A percentile compares a stretch with the other conserved stretches of the same genome.
These are phyloP conservation scores for Macaria notata DNA, from an alignment of 2,888 invertebrate genomes.

Conservation along the genomic window DNA sequence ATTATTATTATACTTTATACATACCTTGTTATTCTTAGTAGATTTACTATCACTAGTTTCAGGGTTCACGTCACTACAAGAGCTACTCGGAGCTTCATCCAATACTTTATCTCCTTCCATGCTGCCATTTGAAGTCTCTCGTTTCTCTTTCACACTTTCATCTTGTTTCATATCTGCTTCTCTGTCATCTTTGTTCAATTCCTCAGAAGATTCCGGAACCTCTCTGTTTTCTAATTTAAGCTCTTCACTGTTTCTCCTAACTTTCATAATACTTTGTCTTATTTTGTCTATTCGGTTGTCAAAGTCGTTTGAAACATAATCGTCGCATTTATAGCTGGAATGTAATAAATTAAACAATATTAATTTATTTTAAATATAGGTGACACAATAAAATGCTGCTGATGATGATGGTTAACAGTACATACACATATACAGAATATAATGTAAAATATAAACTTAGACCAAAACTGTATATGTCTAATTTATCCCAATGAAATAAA, in stretches of 20 bases:
- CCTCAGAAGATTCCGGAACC: slow-evolving; percentile 45
- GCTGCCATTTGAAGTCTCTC: slow-evolving; percentile 36
- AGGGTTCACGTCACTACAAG: slow-evolving; percentile 44
- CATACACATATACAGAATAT: no score
- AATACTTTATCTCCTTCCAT: slow-evolving; percentile 33
- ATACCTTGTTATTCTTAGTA: slow-evolving; percentile 59
- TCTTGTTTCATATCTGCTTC: slow-evolving; percentile 31
- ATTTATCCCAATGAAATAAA: no score
- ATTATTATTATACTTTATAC: no score
- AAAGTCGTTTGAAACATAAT: slow-evolving; percentile 88
- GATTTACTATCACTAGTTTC: slow-evolving; percentile 57
- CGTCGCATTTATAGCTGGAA: slow-evolving; percentile 89
- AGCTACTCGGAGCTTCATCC: slow-evolving; percentile 42
- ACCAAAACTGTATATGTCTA: no score
- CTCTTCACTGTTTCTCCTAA: slow-evolving; percentile 44
- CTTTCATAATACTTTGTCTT: slow-evolving; percentile 73
- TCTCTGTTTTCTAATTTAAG: slow-evolving; percentile 46
- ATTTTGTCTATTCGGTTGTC: slow-evolving; percentile 81
- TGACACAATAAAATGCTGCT: no score
- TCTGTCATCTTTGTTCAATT: slow-evolving; percentile 49
- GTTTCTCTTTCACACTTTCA: slow-evolving; percentile 35
- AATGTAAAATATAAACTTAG: no score
- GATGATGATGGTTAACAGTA: no score
- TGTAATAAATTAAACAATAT: background rate
- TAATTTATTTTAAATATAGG: no score